phyloP scores from a whole-genome alignment of 2,113 vertebrate genomes.

The Opisthocomus hoazin region DNA sequence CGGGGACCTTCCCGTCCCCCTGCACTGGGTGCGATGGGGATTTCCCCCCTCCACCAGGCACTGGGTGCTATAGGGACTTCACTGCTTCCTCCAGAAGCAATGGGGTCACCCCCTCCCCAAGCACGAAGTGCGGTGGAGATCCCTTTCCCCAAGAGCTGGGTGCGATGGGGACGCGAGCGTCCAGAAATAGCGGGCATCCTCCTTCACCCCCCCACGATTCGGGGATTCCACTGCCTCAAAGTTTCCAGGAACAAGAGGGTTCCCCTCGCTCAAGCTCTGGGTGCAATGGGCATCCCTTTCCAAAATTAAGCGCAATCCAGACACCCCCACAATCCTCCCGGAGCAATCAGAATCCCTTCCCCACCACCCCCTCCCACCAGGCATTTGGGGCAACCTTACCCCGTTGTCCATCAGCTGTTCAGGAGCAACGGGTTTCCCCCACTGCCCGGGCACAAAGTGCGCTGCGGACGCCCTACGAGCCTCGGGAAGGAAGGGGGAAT shows the following conservation, averaged over 20 bases:
- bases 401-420: neutral
- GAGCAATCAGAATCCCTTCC: neutral
- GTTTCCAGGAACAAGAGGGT: neutral
- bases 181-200: neutral
- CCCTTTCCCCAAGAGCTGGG: too few relatives aligned
- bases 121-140: rapidly evolving
- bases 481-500: neutral
- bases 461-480: rapidly evolving
- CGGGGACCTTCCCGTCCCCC: rapidly evolving
- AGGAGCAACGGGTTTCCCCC: neutral
- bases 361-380: rapidly evolving
- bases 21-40: neutral
- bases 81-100: too few relatives aligned
- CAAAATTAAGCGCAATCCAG: neutral
- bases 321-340: rapidly evolving
- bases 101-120: neutral
- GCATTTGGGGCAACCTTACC: too few relatives aligned
- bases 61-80: neutral
- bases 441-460: neutral
- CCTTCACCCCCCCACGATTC: rapidly evolving
- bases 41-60: neutral
- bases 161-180: neutral
- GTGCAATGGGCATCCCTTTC: neutral
- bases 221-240: neutral
- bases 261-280: neutral